Evolutionary conservation across 2,888 invertebrate genomes (phyloP).

Genomic region (Anorthoa munda): DNA sequence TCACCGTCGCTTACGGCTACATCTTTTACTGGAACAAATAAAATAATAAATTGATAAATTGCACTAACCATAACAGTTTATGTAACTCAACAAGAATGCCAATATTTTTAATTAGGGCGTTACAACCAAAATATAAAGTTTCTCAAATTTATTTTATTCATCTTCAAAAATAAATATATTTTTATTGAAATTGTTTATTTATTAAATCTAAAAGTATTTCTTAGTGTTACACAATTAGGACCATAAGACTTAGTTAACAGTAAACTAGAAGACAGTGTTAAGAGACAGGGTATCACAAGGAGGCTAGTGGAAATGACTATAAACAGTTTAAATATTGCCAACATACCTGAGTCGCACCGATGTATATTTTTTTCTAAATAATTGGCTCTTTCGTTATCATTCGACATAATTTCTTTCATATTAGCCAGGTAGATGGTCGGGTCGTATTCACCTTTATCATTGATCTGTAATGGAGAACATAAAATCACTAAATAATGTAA

Average conservation of each 20-base stretch:
- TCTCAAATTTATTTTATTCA: too few relatives aligned
- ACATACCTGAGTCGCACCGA: slow-evolving; percentile 9
- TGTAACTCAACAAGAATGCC: not conserved
- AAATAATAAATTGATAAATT: not conserved
- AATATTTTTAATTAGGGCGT: too few relatives aligned
- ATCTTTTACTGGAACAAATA: slow-evolving; percentile 10
- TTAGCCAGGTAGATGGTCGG: not conserved
- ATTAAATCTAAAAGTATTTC: too few relatives aligned
- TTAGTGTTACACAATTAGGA: too few relatives aligned
- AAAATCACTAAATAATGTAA: not conserved
- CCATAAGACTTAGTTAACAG: too few relatives aligned
- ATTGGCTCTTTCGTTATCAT: not conserved
- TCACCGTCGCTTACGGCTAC: slow-evolving; percentile 9
- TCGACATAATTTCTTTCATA: not conserved
- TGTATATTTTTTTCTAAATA: not conserved
- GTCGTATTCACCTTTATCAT: slow-evolving; percentile 18
- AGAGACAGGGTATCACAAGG: too few relatives aligned
- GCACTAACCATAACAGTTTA: not conserved
- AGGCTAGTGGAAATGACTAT: not conserved
- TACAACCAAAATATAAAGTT: too few relatives aligned
- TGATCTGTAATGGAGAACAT: slow-evolving; percentile 14
- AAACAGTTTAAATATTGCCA: not conserved
- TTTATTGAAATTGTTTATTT: too few relatives aligned
- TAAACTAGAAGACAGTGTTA: too few relatives aligned
- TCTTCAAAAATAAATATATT: too few relatives aligned